Conservation (phyloP, 2,797 vertebrate species). For the Harpagifer antarcticus region DNA sequence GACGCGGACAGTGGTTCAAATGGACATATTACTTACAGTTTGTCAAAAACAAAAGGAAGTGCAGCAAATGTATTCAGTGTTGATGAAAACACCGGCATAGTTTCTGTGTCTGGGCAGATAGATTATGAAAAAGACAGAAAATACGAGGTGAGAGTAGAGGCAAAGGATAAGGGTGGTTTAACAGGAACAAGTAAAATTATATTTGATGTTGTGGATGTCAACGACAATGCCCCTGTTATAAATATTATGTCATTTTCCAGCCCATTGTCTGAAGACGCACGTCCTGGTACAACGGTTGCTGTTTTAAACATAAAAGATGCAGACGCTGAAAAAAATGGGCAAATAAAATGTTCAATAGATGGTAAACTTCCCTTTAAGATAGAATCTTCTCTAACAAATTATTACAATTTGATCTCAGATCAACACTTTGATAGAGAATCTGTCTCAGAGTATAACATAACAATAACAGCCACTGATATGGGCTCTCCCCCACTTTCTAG, state of each 20-base stretch:
- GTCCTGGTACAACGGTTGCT: constrained; percentile 65
- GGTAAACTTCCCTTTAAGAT: constrained; percentile 57
- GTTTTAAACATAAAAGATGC: constrained; percentile 69
- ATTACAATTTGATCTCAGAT: constrained; percentile 68
- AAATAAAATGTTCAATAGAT: constrained; percentile 18
- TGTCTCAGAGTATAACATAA: constrained; percentile 40
- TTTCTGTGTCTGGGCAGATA: constrained; percentile 38
- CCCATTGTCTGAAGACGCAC: constrained; percentile 63
- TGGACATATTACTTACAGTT: neutral
- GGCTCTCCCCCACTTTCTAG: neutral
- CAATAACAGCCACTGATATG: neutral
- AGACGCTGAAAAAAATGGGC: constrained; percentile 66
- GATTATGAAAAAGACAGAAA: constrained; percentile 69
- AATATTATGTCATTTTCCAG: constrained; percentile 70
- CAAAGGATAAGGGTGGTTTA: constrained; percentile 68
- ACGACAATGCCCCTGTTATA: constrained; percentile 65
- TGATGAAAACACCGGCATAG: neutral
- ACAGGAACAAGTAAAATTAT: constrained; percentile 61
- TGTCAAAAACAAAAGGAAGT: neutral
- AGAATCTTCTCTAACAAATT: constrained; percentile 49
- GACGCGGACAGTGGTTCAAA: constrained; percentile 40
- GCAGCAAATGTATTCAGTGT: neutral
- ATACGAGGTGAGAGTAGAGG: constrained; percentile 60
- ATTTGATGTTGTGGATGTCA: constrained; percentile 66
- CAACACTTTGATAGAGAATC: constrained; percentile 64